Conservation (phyloP, 2,113 vertebrate species). For the Anguilla rostrata region DNA sequence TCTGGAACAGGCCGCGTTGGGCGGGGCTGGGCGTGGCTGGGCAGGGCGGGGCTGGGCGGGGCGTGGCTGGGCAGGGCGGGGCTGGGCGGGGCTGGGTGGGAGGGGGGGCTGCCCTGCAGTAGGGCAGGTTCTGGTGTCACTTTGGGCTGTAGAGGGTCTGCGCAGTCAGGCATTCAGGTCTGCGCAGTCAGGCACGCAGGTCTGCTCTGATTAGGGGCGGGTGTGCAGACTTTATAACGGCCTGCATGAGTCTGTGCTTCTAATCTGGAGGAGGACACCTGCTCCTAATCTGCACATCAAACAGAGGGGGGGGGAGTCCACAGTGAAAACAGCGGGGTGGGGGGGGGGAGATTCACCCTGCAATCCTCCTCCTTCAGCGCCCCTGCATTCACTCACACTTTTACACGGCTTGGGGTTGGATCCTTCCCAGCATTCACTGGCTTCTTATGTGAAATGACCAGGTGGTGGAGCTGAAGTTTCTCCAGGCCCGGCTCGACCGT, state of each 20-base stretch:
- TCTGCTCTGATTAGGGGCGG: conserved; percentile 47
- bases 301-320: conserved; percentile 36
- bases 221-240: conserved; percentile 42
- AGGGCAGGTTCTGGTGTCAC: not conserved
- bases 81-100: no score
- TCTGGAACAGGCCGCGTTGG: not conserved
- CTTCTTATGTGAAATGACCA: not conserved
- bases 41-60: no score
- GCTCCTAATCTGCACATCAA: conserved; percentile 62
- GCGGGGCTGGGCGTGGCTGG: no score
- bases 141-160: not conserved
- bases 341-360: conserved; percentile 37
- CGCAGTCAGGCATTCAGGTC: no score
- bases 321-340: no score
- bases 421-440: not conserved
- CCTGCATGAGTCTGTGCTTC: conserved; percentile 37
- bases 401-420: not conserved
- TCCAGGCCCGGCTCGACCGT: no score
- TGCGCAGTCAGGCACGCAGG: conserved; percentile 38
- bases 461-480: no score
- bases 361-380: no score
- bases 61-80: no score
- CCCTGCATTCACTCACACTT: conserved; percentile 18
- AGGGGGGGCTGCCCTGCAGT: not conserved
- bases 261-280: conserved; percentile 50